phyloP scores from a whole-genome alignment of 2,113 vertebrate species.

The Nyctereutes procyonoides region DNA sequence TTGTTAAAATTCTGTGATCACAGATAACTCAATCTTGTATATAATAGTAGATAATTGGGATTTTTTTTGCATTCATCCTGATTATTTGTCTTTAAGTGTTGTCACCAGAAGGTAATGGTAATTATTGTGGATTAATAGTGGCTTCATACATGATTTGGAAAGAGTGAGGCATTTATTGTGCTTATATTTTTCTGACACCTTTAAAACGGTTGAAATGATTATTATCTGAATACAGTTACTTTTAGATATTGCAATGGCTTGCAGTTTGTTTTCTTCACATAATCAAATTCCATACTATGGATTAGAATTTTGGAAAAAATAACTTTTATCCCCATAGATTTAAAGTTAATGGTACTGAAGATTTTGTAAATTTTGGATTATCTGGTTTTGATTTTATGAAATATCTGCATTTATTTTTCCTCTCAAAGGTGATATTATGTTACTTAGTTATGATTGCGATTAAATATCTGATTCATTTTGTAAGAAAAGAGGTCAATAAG shows the following conservation, averaged over 20 bases:
- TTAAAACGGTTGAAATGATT: conserved; percentile 35
- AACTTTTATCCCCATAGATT: conserved; percentile 18
- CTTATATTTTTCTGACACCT: background rate
- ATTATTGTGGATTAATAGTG: background rate
- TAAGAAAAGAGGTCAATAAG: conserved; percentile 3
- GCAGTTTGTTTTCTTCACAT: background rate
- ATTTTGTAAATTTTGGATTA: conserved; percentile 15
- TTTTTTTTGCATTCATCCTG: background rate
- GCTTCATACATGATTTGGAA: conserved; percentile 21
- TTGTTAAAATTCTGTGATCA: conserved; percentile 49
- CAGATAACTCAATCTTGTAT: background rate
- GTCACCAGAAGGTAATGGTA: background rate
- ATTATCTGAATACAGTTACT: background rate
- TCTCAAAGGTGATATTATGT: background rate
- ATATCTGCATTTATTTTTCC: conserved; percentile 18
- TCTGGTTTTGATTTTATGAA: conserved; percentile 41
- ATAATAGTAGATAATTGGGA: background rate
- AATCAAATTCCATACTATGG: conserved; percentile 10
- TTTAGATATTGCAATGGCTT: background rate
- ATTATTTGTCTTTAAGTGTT: conserved; percentile 7
- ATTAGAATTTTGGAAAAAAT: conserved; percentile 41
- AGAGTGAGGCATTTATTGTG: background rate
- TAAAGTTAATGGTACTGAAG: conserved; percentile 7
- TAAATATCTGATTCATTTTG: conserved; percentile 35
- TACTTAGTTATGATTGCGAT: conserved; percentile 40